These are phyloP conservation scores for Trichonephila clavipes DNA, from an alignment of 1,140 invertebrate genomes.

Conservation along the genomic window DNA sequence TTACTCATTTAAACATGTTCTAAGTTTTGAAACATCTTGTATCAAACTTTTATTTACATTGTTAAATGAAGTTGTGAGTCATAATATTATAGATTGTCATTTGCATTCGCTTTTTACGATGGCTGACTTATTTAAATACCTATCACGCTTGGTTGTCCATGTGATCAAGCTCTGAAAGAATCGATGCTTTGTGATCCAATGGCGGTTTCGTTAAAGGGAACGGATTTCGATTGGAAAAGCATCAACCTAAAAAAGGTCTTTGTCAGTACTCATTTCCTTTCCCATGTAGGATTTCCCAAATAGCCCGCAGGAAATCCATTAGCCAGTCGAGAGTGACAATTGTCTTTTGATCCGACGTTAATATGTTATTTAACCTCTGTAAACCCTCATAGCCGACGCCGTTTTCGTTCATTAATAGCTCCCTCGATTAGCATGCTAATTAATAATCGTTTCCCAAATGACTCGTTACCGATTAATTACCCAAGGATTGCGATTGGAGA, in stretches of 20 bases:
- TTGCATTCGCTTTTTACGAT: too few relatives aligned
- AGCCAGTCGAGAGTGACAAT: conserved; percentile 36
- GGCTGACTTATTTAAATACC: too few relatives aligned
- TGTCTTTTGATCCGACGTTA: conserved; percentile 55
- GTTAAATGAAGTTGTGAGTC: too few relatives aligned
- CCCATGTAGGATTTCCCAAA: background rate
- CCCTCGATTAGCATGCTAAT: conserved; percentile 63
- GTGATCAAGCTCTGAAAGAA: background rate
- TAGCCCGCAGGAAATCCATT: conserved; percentile 46
- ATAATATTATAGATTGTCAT: too few relatives aligned
- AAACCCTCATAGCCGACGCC: conserved; percentile 35
- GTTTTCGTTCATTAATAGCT: conserved; percentile 46
- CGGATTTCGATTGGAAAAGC: background rate
- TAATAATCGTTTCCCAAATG: conserved; percentile 67
- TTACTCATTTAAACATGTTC: too few relatives aligned
- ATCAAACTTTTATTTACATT: too few relatives aligned
- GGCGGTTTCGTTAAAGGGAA: background rate
- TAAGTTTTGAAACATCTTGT: too few relatives aligned
- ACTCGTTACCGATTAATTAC: conserved; percentile 64
- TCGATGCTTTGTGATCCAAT: background rate
- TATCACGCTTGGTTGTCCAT: too few relatives aligned
- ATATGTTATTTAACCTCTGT: conserved; percentile 61
- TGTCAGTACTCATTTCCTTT: background rate
- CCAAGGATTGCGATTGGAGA: conserved; percentile 15
- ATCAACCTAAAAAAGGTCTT: background rate